Percentiles rank a stretch among this genome's conserved stretches.
These are phyloP conservation scores for Seira ritae DNA, from an alignment of 2,888 invertebrate species.

Conservation along the genomic window DNA sequence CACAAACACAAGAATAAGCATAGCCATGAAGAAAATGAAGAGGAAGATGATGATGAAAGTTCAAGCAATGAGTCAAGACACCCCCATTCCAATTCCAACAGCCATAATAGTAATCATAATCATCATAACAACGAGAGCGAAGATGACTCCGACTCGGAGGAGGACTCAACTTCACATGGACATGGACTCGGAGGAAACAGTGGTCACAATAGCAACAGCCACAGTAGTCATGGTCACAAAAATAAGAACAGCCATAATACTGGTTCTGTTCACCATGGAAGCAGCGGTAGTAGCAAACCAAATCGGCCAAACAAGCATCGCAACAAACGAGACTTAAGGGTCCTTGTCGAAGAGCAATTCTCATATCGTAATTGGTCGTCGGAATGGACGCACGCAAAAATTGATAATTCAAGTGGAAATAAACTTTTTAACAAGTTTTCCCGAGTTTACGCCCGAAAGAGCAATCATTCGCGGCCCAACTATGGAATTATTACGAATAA, in stretches of 20 bases:
- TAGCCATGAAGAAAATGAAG: constrained; percentile 14
- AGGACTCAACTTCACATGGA: background rate
- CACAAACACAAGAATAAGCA: constrained; percentile 17
- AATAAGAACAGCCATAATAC: too few species aligned
- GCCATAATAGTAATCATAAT: background rate
- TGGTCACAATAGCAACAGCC: too few species aligned
- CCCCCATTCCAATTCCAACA: background rate
- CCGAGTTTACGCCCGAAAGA: constrained; percentile 47
- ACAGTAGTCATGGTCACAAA: too few species aligned
- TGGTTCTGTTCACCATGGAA: background rate
- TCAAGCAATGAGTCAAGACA: background rate
- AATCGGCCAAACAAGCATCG: background rate
- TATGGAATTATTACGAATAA: constrained; percentile 58
- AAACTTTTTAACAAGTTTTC: constrained; percentile 57
- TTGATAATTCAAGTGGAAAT: background rate
- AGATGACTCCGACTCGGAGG: background rate
- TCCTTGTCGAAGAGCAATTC: constrained; percentile 56
- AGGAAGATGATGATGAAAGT: too few species aligned
- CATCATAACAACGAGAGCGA: background rate
- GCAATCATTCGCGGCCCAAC: constrained; percentile 49
- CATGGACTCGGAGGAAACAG: too few species aligned
- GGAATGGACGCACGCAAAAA: constrained; percentile 44
- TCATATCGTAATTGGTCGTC: constrained; percentile 39
- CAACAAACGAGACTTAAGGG: constrained; percentile 17
- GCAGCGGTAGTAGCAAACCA: constrained; percentile 32